These are phyloP conservation scores for Neoitamus cyanurus DNA, from an alignment of 2,888 invertebrate species.

Conservation along the genomic window DNA sequence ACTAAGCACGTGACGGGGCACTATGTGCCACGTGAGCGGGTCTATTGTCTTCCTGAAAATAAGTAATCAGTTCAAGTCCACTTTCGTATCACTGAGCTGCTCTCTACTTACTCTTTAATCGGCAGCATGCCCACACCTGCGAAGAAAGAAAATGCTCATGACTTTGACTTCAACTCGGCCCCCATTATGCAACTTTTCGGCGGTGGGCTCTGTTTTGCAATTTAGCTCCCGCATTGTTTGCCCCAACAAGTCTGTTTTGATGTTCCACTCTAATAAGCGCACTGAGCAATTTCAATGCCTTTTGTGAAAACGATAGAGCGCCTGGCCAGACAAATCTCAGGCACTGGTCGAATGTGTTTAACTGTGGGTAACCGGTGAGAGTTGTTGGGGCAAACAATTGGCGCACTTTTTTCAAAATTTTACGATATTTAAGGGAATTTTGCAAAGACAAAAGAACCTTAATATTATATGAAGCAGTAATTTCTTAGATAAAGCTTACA, in stretches of 20 bases:
- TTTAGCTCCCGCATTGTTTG: not conserved
- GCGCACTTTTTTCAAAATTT: not conserved
- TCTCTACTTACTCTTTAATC: conserved; percentile 86
- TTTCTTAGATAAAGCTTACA: too few species aligned
- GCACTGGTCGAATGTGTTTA: not conserved
- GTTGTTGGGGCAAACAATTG: not conserved
- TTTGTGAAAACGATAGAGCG: not conserved
- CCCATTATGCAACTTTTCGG: conserved; percentile 13
- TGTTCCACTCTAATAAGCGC: conserved; percentile 16
- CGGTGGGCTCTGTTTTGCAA: not conserved
- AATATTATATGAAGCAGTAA: too few species aligned
- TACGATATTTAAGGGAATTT: not conserved
- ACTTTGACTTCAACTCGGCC: not conserved
- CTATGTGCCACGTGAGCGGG: conserved; percentile 86
- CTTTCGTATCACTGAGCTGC: not conserved
- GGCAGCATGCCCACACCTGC: conserved; percentile 94
- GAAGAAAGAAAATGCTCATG: conserved; percentile 61
- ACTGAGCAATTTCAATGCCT: not conserved
- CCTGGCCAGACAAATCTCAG: not conserved
- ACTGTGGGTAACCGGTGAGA: not conserved
- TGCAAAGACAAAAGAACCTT: not conserved
- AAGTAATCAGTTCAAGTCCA: conserved; percentile 52
- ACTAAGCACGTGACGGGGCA: conserved; percentile 59
- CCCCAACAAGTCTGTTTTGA: conserved; percentile 10
- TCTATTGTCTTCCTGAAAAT: conserved; percentile 76